Base-by-base conservation (phyloP, 2,113 vertebrate species). In the Fregetta grallaria region DNA sequence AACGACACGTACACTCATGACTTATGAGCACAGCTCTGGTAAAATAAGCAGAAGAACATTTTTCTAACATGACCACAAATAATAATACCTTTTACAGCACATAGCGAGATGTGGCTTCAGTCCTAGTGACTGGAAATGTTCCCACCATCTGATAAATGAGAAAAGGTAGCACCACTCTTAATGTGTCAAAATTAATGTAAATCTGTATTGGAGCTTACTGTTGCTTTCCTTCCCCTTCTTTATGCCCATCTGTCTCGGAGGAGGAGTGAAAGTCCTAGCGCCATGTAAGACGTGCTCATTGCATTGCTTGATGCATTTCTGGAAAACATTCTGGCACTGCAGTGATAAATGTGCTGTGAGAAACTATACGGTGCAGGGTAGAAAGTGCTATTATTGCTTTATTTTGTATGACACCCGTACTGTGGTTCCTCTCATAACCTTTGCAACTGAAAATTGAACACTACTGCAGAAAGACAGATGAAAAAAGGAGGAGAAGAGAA, bases 331-430 rank as follows among this genome's bases (percentile, higher is more conserved):
- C 15, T 1, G 56, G n/a, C 44, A 6, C n/a, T 3, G 36, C 20
- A 2, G 55, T 44, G 91, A 59, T 68, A 7, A 56, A 81, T 22
- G 86, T 40, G 65, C 70, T 10, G 1, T 13, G 67, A 72, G 74
- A 26, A 52, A 4, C 10, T 1, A 2, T 1, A 9, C 1, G 2
- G 58, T 9, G 47, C 36, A 3, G 36, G 10, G 45, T 1, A 32
- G 36, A 30, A 63, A 16, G 26, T 4, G 17, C 62, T 30, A 5
- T 29, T 42, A 27, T 21, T 55, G 15, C 58, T 77, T 38, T 22
- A 53, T 65, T 53, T 47, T 12, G 21, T 44, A 10, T 27, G 71
- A 86, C 92, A 77, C 47, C 34, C 21, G 2, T 11, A 6, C 61
- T 6, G 32, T 3, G 25, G 26, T 6, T 25, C 50, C 45, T 17